Evolutionary conservation across 2,888 invertebrate genomes (phyloP), one percentile per base, ranked within the genome.

Genomic region (Pachliopta kotzebuea): DNA sequence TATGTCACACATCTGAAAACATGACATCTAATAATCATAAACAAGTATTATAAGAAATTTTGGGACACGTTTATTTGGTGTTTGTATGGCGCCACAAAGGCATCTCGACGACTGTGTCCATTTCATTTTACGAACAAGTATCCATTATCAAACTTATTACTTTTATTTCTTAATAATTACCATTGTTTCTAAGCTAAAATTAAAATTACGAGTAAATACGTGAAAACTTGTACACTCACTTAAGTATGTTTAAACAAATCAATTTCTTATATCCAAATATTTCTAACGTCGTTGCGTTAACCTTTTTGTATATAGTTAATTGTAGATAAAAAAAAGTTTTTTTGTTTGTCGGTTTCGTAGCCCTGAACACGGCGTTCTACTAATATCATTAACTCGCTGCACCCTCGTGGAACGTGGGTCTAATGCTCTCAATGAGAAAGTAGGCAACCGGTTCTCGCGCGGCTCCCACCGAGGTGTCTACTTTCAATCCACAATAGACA

Each of bases 401-500:
- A 68, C 68, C 64, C 67, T 67, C 63, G 66, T 62, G 53, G 69
- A 71, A 77, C 84, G 86, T 85, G 83, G 86, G 85, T 77, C 74
- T 83, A 69, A 62, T 62, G 71, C 72, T 74, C 80, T 89, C 86
- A 87, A 88, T 88, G 86, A 90, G 91, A 91, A 91, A 90, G 90
- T 86, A 83, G 76, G 77, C 76, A 81, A 90, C 90, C 91, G 90
- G 91, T 90, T 81, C 77, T 77, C 72, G 64, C 59, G 58, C 60
- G 71, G 78, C 85, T 84, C 83, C 84, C 79, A 82, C 81, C 78
- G 72, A 75, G 77, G 81, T 82, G 86, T 86, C 88, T 87, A 90
- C 90, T 91, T 91, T 90, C 90, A 87, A 87, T 85, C 86, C 82
- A 90, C 89, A 90, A 90, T 90, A 84, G 86, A 81, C 78, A 73